These are phyloP conservation scores for Paralichthys olivaceus DNA, from an alignment of 2,113 vertebrate genomes.

Conservation along the genomic window DNA sequence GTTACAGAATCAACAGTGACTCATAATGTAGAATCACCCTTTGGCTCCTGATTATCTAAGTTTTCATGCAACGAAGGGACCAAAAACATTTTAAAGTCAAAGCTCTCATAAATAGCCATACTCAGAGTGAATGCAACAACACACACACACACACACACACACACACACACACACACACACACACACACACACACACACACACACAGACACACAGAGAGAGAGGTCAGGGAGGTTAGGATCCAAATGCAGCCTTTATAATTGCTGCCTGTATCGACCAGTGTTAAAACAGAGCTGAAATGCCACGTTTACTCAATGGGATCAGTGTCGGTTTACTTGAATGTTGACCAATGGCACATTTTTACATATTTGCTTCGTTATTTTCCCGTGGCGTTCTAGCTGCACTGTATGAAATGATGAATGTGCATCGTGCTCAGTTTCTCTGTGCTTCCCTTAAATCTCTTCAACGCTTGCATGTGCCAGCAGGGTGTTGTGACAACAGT, in stretches of 20 bases:
- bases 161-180: not conserved
- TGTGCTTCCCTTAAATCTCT: too few relatives aligned
- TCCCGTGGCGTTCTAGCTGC: too few relatives aligned
- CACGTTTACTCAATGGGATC: slow-evolving; percentile 12
- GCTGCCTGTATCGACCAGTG: not conserved
- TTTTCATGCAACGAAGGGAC: not conserved
- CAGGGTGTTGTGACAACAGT: too few relatives aligned
- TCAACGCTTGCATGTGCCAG: too few relatives aligned
- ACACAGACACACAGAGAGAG: not conserved
- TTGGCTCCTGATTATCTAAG: not conserved
- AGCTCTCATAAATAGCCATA: not conserved
- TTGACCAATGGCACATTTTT: not conserved
- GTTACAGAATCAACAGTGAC: slow-evolving; percentile 5
- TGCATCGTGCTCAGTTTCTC: too few relatives aligned
- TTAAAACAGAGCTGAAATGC: slow-evolving; percentile 14
- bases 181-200: not conserved
- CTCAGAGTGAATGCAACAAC: not conserved
- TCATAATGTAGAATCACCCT: not conserved
- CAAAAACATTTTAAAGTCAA: not conserved
- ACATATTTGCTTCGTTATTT: too few relatives aligned
- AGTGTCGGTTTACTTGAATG: not conserved
- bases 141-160: too few relatives aligned
- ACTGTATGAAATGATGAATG: too few relatives aligned
- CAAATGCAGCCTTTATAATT: slow-evolving; percentile 7
- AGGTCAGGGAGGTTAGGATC: slow-evolving; percentile 9